Base-by-base conservation (phyloP, 2,888 invertebrate species). In the Andrena bucephala region DNA sequence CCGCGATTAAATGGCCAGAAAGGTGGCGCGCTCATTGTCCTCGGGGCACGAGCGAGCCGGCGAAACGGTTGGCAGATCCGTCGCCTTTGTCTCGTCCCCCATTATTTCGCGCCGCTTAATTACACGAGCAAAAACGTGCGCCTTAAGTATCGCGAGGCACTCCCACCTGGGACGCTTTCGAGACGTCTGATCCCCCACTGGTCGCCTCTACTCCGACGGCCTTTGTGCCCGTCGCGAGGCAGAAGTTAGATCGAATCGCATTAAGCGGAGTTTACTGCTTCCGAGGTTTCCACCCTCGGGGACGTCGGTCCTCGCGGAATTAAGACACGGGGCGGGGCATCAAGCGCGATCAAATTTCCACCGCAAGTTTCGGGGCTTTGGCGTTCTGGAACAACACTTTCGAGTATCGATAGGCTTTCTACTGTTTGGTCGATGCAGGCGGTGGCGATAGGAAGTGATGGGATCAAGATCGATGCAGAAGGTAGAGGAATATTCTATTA, bases 41-140 rank as follows among this genome's bases (percentile, higher is more conserved):
- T 31, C 13, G 54, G n/a, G 16, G 52, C 36, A 48, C 48, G 67
- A 60, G 73, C 66, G 60, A 68, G 73, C 71, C 16, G 67, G 57
- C 7, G 70, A 69, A 54, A 54, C 54, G 60, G n/a, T 27, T 33
- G 48, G 57, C 33, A 71, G 65, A 67, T 50, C 67, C 62, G 59
- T 60, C 71, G 72, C 76, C 77, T 85, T 87, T 87, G 85, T 85
- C 77, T 27, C 68, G 16, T 69, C 42, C 52, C 29, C 75, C 71
- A 80, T 87, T 87, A 74, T 85, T 62, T 68, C 70, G 48, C 36
- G 76, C 31, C 78, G 83, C 78, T 87, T 87, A 87, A 87, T 87
- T 87, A 85, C 85, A 75, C 69, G 59, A 70, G 33, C 71, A 78
- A 86, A 86, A 84, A 82, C 77, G 66, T 31, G 31, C 50, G 20